Percentiles rank a stretch among this genome's conserved stretches.
These are phyloP conservation scores for Anaspis maculata DNA, from an alignment of 2,888 invertebrate genomes.

Conservation along the genomic window DNA sequence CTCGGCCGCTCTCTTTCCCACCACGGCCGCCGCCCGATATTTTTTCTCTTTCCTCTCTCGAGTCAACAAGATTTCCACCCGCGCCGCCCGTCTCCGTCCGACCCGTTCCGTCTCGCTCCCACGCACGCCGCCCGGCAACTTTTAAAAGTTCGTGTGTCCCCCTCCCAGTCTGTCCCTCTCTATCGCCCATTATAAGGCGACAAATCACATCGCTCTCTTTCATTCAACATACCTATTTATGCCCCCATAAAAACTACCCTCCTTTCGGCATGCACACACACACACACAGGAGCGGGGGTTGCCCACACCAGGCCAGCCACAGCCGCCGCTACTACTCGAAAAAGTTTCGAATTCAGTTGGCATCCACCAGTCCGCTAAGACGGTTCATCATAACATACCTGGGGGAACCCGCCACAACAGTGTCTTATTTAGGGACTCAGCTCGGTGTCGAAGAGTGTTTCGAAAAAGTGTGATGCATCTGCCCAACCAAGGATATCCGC, in stretches of 20 bases:
- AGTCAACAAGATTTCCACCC: too few relatives aligned
- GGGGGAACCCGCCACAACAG: too few relatives aligned
- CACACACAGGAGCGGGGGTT: constrained; percentile 11
- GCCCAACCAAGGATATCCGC: constrained; percentile 33
- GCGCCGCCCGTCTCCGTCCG: too few relatives aligned
- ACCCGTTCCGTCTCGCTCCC: not conserved
- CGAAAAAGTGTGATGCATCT: constrained; percentile 48
- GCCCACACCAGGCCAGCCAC: too few relatives aligned
- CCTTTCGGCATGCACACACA: constrained; percentile 23
- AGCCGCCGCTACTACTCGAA: constrained; percentile 35
- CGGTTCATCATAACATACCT: too few relatives aligned
- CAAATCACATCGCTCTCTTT: constrained; percentile 32
- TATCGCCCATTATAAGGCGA: constrained; percentile 22
- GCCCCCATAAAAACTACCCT: constrained; percentile 43
- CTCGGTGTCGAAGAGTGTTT: constrained; percentile 1
- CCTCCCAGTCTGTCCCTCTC: constrained; percentile 24
- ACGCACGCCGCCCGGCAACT: not conserved
- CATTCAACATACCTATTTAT: constrained; percentile 40
- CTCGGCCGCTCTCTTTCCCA: too few relatives aligned
- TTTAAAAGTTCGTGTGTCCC: constrained; percentile 26
- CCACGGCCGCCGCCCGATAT: constrained; percentile 21
- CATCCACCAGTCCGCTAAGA: constrained; percentile 13
- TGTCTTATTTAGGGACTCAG: constrained; percentile 4
- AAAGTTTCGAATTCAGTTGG: constrained; percentile 31
- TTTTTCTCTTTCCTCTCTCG: constrained; percentile 37